Percentiles rank a stretch among this genome's conserved stretches.
Evolutionary conservation across 1,140 invertebrate genomes (phyloP).

Genomic region (Drosophila ironensis): DNA sequence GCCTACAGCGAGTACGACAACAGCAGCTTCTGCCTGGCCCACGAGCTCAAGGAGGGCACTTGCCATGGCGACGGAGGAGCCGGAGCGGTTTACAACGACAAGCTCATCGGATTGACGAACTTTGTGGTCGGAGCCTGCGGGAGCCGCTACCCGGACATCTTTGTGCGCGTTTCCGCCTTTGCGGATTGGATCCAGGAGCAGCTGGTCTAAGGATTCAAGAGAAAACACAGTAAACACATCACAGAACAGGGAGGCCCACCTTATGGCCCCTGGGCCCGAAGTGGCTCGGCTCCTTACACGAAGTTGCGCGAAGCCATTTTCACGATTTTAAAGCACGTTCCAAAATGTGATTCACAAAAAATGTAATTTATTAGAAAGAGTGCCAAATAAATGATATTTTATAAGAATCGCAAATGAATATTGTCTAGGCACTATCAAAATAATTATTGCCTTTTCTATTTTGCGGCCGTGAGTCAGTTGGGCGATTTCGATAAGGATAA

Average conservation of each 20-base stretch:
- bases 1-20: conserved; percentile 44
- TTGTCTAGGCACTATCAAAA: no score
- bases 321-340: no score
- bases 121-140: conserved; percentile 76
- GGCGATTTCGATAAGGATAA: conserved; percentile 32
- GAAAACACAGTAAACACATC: no score
- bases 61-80: conserved; percentile 73
- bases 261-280: no score
- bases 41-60: conserved; percentile 64
- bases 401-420: no score
- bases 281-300: no score
- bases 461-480: conserved; percentile 13
- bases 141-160: conserved; percentile 73
- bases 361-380: no score
- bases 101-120: conserved; percentile 57
- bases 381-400: no score
- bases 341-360: no score
- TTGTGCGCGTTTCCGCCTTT: conserved; percentile 48
- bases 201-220: conserved; percentile 15
- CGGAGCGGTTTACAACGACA: conserved; percentile 50
- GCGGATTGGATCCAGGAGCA: conserved; percentile 56
- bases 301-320: no score
- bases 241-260: no score
- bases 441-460: not conserved
- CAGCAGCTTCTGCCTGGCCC: conserved; percentile 56